These are phyloP conservation scores for Dendrolimus houi DNA, from an alignment of 2,888 invertebrate species.

Conservation along the genomic window DNA sequence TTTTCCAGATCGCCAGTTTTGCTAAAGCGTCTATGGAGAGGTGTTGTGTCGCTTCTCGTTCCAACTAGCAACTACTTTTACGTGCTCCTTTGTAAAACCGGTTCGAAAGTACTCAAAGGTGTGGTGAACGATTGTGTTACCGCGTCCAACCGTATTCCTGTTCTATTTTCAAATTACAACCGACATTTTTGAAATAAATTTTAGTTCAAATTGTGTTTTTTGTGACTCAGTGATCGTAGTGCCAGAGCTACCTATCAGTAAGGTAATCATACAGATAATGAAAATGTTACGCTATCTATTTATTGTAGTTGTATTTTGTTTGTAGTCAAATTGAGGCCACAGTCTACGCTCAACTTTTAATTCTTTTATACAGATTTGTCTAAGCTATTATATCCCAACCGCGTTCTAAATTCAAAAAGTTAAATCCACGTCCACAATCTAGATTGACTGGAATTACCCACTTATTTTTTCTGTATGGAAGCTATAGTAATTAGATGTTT, in stretches of 20 bases:
- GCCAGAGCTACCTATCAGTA: constrained; percentile 8
- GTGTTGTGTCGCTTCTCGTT: constrained; percentile 26
- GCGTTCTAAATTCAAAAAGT: too few species aligned
- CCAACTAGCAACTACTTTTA: constrained; percentile 50
- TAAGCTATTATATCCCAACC: too few species aligned
- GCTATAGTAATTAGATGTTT: too few species aligned
- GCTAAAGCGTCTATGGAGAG: constrained; percentile 28
- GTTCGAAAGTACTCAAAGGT: constrained; percentile 66
- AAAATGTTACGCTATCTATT: constrained; percentile 5
- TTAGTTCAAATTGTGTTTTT: constrained; percentile 23
- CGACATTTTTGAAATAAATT: constrained; percentile 29
- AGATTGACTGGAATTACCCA: too few species aligned
- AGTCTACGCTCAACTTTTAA: too few species aligned
- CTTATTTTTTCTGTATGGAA: too few species aligned
- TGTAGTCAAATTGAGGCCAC: too few species aligned
- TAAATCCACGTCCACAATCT: too few species aligned
- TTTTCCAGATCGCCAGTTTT: constrained; percentile 41
- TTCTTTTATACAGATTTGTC: too few species aligned
- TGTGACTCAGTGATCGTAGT: constrained; percentile 23
- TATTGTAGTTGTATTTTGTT: not conserved
- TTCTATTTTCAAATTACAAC: constrained; percentile 29
- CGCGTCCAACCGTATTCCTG: constrained; percentile 44
- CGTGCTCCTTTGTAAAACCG: constrained; percentile 58
- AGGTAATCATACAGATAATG: constrained; percentile 13
- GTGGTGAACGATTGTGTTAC: constrained; percentile 56